Conservation (phyloP, 2,113 vertebrate genomes). For the Mobula hypostoma region DNA sequence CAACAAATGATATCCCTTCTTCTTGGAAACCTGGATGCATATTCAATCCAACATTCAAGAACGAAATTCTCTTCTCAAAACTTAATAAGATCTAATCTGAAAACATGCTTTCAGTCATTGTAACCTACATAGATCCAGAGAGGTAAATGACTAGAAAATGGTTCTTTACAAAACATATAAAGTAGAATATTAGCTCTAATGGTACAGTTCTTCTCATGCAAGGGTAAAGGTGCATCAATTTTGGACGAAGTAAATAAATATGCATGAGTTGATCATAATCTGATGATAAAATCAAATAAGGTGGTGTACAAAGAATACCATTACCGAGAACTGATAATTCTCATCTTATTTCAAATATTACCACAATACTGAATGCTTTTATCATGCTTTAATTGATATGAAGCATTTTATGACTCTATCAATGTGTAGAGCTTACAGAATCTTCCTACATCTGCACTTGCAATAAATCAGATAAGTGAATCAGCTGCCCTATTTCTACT, state of each 20-base stretch:
- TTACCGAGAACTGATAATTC: neutral
- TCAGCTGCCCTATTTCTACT: neutral
- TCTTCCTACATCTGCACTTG: neutral
- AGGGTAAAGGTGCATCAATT: neutral
- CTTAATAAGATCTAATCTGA: neutral
- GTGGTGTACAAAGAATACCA: neutral
- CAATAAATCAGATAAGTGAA: slow-evolving; percentile 19
- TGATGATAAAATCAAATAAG: neutral
- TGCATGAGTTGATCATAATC: neutral
- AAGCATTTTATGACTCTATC: neutral
- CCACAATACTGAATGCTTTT: neutral
- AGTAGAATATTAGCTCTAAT: neutral
- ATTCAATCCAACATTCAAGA: neutral
- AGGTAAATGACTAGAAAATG: neutral
- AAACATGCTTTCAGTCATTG: neutral
- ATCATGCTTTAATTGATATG: neutral
- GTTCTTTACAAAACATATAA: neutral
- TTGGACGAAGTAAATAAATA: neutral
- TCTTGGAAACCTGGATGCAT: neutral
- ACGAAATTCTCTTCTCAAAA: neutral
- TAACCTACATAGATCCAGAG: neutral
- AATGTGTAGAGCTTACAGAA: neutral
- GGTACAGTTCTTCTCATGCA: neutral
- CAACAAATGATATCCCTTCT: neutral
- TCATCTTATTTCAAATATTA: neutral